These are phyloP conservation scores for Pherbina coryleti DNA, from an alignment of 2,888 invertebrate genomes.

Conservation along the genomic window DNA sequence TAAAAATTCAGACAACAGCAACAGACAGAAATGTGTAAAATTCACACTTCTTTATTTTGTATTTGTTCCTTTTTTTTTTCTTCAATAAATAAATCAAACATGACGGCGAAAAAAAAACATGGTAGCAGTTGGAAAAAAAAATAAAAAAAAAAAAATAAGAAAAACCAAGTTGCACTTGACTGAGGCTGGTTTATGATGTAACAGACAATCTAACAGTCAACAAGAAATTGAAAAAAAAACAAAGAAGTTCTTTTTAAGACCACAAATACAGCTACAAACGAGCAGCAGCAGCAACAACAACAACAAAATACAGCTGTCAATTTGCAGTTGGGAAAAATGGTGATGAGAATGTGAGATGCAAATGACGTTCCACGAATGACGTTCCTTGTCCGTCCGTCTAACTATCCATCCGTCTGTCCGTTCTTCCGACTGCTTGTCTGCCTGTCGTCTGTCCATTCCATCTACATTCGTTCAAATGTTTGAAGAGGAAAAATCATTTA, in stretches of 20 bases:
- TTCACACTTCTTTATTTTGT: not conserved
- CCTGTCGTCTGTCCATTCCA: not conserved
- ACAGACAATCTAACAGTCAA: not conserved
- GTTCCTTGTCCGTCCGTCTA: not conserved
- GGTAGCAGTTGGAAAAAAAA: not conserved
- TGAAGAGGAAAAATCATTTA: constrained; percentile 25
- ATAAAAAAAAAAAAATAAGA: not conserved
- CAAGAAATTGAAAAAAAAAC: not conserved
- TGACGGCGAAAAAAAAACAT: not conserved
- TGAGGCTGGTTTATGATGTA: not conserved
- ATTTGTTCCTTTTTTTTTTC: not conserved
- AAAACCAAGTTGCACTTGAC: not conserved
- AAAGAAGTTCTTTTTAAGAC: not conserved
- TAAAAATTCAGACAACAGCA: not conserved
- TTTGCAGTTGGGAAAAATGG: constrained; percentile 22
- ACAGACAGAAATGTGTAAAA: not conserved
- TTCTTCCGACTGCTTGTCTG: not conserved
- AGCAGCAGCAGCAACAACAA: not conserved
- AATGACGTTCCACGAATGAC: constrained; percentile 23
- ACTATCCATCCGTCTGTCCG: not conserved
- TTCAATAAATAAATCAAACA: constrained; percentile 3
- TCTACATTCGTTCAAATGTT: not conserved
- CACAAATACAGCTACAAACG: not conserved
- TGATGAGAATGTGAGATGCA: constrained; percentile 38
- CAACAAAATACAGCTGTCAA: constrained; percentile 25